Base-by-base conservation (phyloP, 2,113 vertebrate species). In the Onychostoma macrolepis region DNA sequence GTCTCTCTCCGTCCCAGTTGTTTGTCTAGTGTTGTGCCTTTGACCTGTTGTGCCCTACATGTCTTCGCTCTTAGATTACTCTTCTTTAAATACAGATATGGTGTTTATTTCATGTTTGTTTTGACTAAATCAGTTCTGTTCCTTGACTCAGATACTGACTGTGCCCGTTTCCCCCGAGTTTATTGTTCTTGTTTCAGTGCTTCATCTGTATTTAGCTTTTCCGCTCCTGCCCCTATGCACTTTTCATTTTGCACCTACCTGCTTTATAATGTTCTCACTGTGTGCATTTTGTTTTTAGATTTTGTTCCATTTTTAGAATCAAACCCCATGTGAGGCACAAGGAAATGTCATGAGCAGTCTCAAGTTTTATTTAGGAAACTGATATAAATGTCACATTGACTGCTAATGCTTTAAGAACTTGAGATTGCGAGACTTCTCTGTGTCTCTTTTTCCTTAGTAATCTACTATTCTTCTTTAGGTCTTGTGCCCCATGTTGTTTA, bases 11-110 rank as follows among this genome's bases (percentile, higher is more conserved):
- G 43, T 90, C 90, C 87, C 90, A 81, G 81, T 85, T 12, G 38
- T 87, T 93, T 93, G 93, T 93, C 93, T 90, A 58, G 93, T 94
- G 93, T 93, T 87, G 94, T 94, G 93, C 93, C 93, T 94, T 94
- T 93, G 92, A 94, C 90, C 92, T 87, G 91, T 94, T 87, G 92
- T 90, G 92, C 91, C 93, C 88, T 90, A 91, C 85, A 91, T 90
- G 41, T 83, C 19, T 45, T 83, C 19, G 0, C 63, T 63, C 19
- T 11, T 53, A 24, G 48, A 33, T 53, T 72, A 24, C 30, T 74
- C 48, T 74, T 69, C 13, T 65, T 43, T 24, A 61, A 80, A 80
- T 26, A 26, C 33, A 61, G 78, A 53, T 24, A 58, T 21, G 17
- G 19, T 21, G 50, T 10, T 79, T 79, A 48, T n/a, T 13, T 61